phyloP scores from a whole-genome alignment of 1,140 invertebrate species.

The Dendroctonus ponderosae region DNA sequence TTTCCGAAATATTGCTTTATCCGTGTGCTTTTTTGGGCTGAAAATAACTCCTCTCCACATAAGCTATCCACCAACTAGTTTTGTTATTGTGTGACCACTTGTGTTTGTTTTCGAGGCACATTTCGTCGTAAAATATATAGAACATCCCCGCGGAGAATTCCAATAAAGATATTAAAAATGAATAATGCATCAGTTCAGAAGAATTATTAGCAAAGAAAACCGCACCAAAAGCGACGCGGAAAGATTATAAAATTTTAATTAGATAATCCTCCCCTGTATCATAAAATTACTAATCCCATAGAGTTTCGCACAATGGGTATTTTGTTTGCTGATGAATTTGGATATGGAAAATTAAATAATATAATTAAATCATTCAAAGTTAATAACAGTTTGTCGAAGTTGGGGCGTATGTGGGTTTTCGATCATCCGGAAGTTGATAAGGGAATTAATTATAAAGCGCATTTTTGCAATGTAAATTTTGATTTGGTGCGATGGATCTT shows the following conservation, averaged over 20 bases:
- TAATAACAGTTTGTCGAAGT: neutral
- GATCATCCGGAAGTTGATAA: too few species aligned
- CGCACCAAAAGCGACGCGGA: conserved; percentile 7
- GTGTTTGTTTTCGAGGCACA: too few species aligned
- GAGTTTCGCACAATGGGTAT: conserved; percentile 13
- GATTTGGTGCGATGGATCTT: too few species aligned
- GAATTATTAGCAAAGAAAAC: conserved; percentile 21
- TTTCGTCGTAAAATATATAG: conserved; percentile 4
- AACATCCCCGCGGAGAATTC: neutral
- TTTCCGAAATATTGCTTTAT: too few species aligned
- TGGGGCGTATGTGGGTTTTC: neutral
- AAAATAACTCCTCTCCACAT: too few species aligned
- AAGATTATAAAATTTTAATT: conserved; percentile 27
- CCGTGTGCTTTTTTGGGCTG: too few species aligned
- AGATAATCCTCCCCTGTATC: conserved; percentile 27
- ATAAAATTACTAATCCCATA: conserved; percentile 22
- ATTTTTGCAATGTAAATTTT: too few species aligned
- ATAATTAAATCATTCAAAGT: conserved; percentile 4
- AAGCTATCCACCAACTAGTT: too few species aligned
- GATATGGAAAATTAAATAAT: conserved; percentile 4
- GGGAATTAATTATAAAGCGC: too few species aligned
- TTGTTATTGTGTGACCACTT: too few species aligned
- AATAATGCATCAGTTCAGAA: conserved; percentile 21
- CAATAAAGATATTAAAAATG: conserved; percentile 27
- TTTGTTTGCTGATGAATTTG: conserved; percentile 12